These are phyloP conservation scores for Podotricha telesiphe DNA, from an alignment of 2,888 invertebrate genomes.

Conservation along the genomic window DNA sequence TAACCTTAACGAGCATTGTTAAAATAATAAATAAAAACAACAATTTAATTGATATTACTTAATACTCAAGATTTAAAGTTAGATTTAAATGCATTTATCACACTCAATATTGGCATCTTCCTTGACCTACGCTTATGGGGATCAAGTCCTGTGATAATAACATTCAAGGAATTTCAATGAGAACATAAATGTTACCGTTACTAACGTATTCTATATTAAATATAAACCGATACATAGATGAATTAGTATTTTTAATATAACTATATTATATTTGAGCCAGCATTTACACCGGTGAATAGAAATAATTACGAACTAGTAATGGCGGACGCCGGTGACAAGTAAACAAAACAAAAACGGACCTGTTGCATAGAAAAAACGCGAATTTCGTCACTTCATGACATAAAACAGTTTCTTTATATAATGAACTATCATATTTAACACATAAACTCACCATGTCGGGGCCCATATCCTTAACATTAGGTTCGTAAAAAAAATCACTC, in stretches of 20 bases:
- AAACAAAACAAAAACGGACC: constrained; percentile 85
- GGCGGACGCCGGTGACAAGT: constrained; percentile 85
- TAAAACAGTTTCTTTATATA: constrained; percentile 61
- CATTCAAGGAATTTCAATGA: constrained; percentile 15
- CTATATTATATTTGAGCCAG: constrained; percentile 27
- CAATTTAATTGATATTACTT: not conserved
- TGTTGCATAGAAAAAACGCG: constrained; percentile 78
- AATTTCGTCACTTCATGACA: constrained; percentile 70
- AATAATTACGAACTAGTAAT: constrained; percentile 75
- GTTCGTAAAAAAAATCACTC: constrained; percentile 87
- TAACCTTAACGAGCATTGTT: constrained; percentile 10
- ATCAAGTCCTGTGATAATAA: constrained; percentile 34
- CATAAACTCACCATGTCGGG: constrained; percentile 89
- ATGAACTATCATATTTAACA: constrained; percentile 53
- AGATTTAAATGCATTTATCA: constrained; percentile 2
- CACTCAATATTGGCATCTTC: constrained; percentile 17
- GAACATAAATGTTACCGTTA: constrained; percentile 25
- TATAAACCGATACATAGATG: constrained; percentile 29
- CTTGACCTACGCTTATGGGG: constrained; percentile 21
- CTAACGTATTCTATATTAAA: constrained; percentile 21
- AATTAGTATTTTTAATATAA: constrained; percentile 25
- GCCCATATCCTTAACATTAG: constrained; percentile 91
- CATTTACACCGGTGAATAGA: constrained; percentile 74
- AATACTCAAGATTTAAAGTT: not conserved
- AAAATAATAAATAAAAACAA: constrained; percentile 1